phyloP scores from a whole-genome alignment of 92 coral and sea anemone species.

The Nematostella vectensis region DNA sequence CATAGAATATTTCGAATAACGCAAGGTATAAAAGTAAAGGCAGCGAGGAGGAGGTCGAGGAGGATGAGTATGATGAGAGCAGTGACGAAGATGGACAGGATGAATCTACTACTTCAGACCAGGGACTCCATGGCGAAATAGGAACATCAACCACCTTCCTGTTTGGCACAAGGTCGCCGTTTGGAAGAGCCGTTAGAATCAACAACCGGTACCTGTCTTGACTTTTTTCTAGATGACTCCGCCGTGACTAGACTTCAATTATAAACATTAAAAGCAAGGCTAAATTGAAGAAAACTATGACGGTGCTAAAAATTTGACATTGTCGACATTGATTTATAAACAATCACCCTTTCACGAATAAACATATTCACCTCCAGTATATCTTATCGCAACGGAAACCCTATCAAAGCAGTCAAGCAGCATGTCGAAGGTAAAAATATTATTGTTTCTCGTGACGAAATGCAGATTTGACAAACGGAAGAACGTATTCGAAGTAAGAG shows the following conservation, averaged over 20 bases:
- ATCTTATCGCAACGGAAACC: not conserved
- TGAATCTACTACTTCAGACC: slow-evolving; percentile 15
- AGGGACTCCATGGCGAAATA: slow-evolving; percentile 31
- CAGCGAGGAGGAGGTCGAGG: slow-evolving; percentile 7
- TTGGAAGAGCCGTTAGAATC: slow-evolving; percentile 50
- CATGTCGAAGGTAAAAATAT: not conserved
- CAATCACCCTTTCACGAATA: not conserved
- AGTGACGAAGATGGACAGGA: slow-evolving; percentile 53
- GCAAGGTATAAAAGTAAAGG: slow-evolving; percentile 23
- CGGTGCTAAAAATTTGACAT: too few species aligned
- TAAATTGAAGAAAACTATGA: too few species aligned
- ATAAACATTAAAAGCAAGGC: too few species aligned
- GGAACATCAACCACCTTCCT: slow-evolving; percentile 28
- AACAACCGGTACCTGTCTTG: slow-evolving; percentile 17
- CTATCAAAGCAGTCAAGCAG: too few species aligned
- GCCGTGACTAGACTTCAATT: too few species aligned
- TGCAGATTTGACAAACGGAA: not conserved
- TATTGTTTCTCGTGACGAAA: not conserved
- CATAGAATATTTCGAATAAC: too few species aligned
- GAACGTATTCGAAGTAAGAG: not conserved
- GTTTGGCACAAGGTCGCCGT: slow-evolving; percentile 45
- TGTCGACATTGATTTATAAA: not conserved
- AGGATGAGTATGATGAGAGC: slow-evolving; percentile 23
- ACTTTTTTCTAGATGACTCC: too few species aligned
- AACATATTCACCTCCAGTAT: not conserved